A percentile compares a stretch with the other conserved stretches of the same genome.
These are phyloP conservation scores for Diplodus puntazzo DNA, from an alignment of 2,797 vertebrate genomes.

Conservation along the genomic window DNA sequence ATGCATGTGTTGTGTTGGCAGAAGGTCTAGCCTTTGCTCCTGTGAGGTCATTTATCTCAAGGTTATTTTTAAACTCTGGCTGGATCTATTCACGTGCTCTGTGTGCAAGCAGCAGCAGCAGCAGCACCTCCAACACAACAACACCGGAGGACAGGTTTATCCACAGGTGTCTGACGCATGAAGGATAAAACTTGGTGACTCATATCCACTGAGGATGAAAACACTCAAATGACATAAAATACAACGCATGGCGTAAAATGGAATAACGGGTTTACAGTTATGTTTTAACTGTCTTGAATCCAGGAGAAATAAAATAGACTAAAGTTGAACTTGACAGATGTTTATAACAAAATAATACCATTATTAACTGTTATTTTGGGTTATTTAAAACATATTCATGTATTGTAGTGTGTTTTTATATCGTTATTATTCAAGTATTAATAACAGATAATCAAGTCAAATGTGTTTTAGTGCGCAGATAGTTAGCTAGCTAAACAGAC, in stretches of 20 bases:
- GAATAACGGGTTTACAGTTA: no score
- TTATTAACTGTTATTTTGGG: neutral
- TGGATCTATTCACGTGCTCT: conserved; percentile 44
- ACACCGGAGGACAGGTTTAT: conserved; percentile 54
- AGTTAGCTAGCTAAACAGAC: neutral
- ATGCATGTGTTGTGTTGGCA: neutral
- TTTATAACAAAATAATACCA: neutral
- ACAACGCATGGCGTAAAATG: no score
- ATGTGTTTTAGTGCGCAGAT: neutral
- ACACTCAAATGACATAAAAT: neutral
- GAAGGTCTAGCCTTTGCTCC: conserved; percentile 25
- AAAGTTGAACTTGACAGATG: neutral
- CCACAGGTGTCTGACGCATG: conserved; percentile 43
- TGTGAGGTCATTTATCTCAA: conserved; percentile 54
- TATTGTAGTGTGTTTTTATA: neutral
- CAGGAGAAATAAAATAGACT: neutral
- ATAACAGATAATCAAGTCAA: neutral
- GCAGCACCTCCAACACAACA: conserved; percentile 19
- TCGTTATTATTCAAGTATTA: neutral
- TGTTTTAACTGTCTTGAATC: neutral
- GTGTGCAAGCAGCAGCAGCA: conserved; percentile 10
- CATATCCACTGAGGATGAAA: neutral
- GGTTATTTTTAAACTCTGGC: conserved; percentile 69
- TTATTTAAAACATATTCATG: neutral
- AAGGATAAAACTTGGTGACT: conserved; percentile 17